Evolutionary conservation across 2,797 vertebrate genomes (phyloP).

Genomic region (Ateles fusciceps): DNA sequence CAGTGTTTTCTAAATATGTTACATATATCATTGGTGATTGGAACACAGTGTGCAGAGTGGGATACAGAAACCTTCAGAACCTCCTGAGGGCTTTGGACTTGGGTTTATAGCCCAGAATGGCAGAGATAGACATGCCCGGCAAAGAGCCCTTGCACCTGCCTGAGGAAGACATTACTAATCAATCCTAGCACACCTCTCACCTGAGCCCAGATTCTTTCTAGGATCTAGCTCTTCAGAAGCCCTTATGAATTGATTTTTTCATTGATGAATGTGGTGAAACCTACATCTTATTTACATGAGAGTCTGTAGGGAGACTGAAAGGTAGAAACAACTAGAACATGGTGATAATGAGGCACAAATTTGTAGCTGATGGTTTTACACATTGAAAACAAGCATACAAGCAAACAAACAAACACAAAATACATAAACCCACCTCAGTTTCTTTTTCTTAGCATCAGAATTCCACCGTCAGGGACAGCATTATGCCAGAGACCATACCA

Average conservation of each 20-base stretch:
- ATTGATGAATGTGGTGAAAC: not conserved
- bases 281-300: not conserved
- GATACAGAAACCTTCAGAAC: not conserved
- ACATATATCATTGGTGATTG: too few relatives aligned
- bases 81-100: not conserved
- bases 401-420: too few relatives aligned
- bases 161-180: not conserved
- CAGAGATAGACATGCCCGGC: fast-evolving
- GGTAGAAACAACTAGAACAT: not conserved
- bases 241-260: too few relatives aligned
- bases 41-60: not conserved
- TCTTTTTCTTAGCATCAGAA: not conserved
- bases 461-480: too few relatives aligned
- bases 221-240: too few relatives aligned
- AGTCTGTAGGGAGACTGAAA: fast-evolving
- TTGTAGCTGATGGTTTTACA: not conserved
- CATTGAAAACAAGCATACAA: not conserved
- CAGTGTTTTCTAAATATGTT: not conserved
- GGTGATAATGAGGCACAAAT: fast-evolving
- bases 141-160: not conserved
- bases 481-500: too few relatives aligned
- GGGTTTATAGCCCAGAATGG: not conserved
- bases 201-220: not conserved
- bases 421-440: not conserved
- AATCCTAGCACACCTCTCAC: fast-evolving